phyloP scores from a whole-genome alignment of 2,797 vertebrate genomes.

The Ptychadena robeensis region DNA sequence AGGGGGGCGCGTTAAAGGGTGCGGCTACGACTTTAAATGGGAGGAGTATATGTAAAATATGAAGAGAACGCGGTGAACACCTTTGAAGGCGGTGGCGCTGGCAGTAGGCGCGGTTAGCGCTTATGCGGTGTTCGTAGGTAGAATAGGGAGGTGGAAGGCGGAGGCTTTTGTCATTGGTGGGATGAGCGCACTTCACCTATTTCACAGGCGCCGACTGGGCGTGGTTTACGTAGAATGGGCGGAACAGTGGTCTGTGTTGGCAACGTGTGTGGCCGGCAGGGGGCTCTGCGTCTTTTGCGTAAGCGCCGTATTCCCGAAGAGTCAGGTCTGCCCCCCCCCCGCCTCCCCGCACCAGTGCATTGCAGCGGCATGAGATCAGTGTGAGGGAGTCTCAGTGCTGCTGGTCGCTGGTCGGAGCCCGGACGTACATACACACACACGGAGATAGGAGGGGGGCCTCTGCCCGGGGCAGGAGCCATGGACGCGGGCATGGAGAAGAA shows the following conservation, averaged over 20 bases:
- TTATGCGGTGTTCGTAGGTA: not conserved
- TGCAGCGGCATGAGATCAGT: constrained; percentile 55
- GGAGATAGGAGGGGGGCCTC: constrained; percentile 3
- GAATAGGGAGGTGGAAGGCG: not conserved
- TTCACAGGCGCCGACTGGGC: not conserved
- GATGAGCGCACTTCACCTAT: not conserved
- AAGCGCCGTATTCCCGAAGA: constrained; percentile 36
- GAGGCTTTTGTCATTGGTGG: not conserved
- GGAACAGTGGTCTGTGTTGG: constrained; percentile 17
- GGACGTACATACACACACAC: constrained; percentile 1
- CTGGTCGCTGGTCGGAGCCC: not conserved
- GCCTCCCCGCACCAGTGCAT: constrained; percentile 49
- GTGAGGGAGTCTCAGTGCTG: constrained; percentile 10
- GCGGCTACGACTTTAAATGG: not conserved
- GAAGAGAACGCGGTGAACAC: not conserved
- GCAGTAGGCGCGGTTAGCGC: not conserved
- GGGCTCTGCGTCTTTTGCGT: constrained; percentile 46
- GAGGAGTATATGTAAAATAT: not conserved
- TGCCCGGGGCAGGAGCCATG: constrained; percentile 74
- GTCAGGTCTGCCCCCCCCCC: constrained; percentile 14
- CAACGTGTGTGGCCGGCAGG: constrained; percentile 53
- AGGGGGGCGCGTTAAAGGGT: not conserved
- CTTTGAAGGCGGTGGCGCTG: not conserved
- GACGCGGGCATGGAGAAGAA: constrained; percentile 86
- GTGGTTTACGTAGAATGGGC: constrained; percentile 2